phyloP scores from a whole-genome alignment of 2,888 invertebrate genomes.

The Schizotus pectinicornis region DNA sequence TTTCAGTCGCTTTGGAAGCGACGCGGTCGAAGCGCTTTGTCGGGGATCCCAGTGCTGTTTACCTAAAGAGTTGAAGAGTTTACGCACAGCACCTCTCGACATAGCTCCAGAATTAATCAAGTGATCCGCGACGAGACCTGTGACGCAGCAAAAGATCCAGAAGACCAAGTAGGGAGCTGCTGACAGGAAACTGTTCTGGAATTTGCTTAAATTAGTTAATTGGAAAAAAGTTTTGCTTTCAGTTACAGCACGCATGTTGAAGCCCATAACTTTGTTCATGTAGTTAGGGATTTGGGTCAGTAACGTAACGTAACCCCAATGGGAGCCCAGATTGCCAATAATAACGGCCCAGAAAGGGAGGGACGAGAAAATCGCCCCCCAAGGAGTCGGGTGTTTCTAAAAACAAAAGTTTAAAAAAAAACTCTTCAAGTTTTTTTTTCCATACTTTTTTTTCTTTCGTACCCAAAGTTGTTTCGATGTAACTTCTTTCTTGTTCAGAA shows the following conservation, averaged over 20 bases:
- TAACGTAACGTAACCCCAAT: conserved; percentile 85
- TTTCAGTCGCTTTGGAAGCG: no score
- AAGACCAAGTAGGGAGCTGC: conserved; percentile 74
- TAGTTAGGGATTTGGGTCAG: conserved; percentile 83
- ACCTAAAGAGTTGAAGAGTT: conserved; percentile 72
- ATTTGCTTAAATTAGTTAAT: no score
- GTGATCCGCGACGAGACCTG: conserved; percentile 69
- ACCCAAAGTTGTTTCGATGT: conserved; percentile 70
- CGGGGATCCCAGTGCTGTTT: no score
- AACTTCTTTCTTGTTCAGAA: conserved; percentile 65
- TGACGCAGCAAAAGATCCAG: conserved; percentile 71
- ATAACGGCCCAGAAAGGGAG: conserved; percentile 77
- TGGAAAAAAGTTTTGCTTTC: not conserved
- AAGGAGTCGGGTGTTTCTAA: conserved; percentile 71
- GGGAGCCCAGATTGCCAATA: conserved; percentile 75
- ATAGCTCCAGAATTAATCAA: conserved; percentile 61
- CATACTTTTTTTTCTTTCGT: not conserved
- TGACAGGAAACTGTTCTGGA: conserved; percentile 69
- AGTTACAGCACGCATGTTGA: conserved; percentile 72
- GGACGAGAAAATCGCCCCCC: conserved; percentile 75
- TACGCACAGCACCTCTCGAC: conserved; percentile 64
- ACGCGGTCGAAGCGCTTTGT: no score
- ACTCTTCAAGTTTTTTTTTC: not conserved
- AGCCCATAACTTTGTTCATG: conserved; percentile 74
- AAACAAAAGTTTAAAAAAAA: no score